These are phyloP conservation scores for Hirtodrosophila confusa DNA, from an alignment of 2,888 invertebrate species.

Conservation along the genomic window DNA sequence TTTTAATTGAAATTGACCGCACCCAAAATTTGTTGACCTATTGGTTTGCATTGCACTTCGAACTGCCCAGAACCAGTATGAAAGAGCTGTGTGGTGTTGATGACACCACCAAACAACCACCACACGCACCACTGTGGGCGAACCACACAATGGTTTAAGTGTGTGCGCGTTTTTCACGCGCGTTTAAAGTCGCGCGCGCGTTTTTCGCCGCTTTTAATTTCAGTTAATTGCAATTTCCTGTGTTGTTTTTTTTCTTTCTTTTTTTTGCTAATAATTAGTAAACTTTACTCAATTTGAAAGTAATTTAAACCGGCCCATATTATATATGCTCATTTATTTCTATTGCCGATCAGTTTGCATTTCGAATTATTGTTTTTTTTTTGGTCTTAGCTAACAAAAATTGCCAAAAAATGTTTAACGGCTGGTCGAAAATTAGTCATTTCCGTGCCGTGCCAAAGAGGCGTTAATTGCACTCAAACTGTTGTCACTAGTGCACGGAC, in stretches of 20 bases:
- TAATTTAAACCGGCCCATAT: constrained; percentile 65
- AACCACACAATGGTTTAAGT: constrained; percentile 22
- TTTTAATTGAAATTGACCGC: constrained; percentile 39
- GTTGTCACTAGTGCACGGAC: constrained; percentile 68
- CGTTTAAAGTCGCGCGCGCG: constrained; percentile 30
- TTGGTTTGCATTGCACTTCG: constrained; percentile 31
- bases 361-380: constrained; percentile 20
- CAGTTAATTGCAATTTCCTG: constrained; percentile 69
- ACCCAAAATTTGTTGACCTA: constrained; percentile 30
- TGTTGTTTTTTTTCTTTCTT: constrained; percentile 2
- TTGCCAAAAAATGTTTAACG: constrained; percentile 10
- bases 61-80: constrained; percentile 16
- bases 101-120: constrained; percentile 27
- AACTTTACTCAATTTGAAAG: constrained; percentile 66
- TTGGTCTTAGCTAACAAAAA: background rate
- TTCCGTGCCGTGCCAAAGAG: constrained; percentile 58
- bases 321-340: constrained; percentile 33
- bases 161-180: constrained; percentile 13
- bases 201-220: constrained; percentile 43
- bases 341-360: constrained; percentile 61
- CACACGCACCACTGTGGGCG: constrained; percentile 28
- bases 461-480: constrained; percentile 71
- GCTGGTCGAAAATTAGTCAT: constrained; percentile 64
- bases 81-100: constrained; percentile 1
- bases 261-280: constrained; percentile 47